Evolutionary conservation across 2,888 invertebrate species (phyloP).

Genomic region (Scrobipalpa atriplicella): DNA sequence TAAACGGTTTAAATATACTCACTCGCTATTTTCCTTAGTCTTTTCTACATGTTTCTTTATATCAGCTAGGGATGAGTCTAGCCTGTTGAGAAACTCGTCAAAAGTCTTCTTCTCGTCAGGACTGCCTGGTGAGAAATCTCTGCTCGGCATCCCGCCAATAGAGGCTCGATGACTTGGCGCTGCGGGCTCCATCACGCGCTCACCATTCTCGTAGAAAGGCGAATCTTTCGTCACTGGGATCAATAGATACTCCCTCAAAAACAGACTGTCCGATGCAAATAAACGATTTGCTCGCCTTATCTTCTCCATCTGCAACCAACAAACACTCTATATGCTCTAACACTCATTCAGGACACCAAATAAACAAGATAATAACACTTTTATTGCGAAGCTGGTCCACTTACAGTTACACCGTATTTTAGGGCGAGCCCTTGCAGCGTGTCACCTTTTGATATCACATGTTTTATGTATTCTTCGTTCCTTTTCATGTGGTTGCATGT

Average conservation of each 20-base stretch:
- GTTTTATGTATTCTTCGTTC: constrained; percentile 91
- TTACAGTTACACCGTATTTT: constrained; percentile 96
- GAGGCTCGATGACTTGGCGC: constrained; percentile 82
- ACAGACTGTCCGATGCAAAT: constrained; percentile 96
- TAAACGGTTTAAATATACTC: constrained; percentile 70
- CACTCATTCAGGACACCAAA: constrained; percentile 37
- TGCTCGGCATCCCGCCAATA: constrained; percentile 78
- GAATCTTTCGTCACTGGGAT: constrained; percentile 90
- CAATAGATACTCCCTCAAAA: constrained; percentile 93
- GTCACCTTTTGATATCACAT: constrained; percentile 91
- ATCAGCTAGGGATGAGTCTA: constrained; percentile 92
- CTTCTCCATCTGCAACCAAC: constrained; percentile 92
- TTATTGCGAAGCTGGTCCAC: constrained; percentile 70
- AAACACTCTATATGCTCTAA: constrained; percentile 42
- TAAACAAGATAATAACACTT: constrained; percentile 62
- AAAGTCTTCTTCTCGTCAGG: constrained; percentile 89
- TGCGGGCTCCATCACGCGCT: constrained; percentile 71
- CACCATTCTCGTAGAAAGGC: constrained; percentile 83
- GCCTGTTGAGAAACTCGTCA: constrained; percentile 91
- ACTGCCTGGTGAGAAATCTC: constrained; percentile 81
- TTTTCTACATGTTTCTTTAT: constrained; percentile 93
- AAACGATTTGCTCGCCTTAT: constrained; percentile 95
- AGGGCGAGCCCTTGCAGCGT: constrained; percentile 96
- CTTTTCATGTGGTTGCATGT: constrained; percentile 91
- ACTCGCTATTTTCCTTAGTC: constrained; percentile 91